phyloP scores from a whole-genome alignment of 2,113 vertebrate species.

The Lepidothrix coronata region DNA sequence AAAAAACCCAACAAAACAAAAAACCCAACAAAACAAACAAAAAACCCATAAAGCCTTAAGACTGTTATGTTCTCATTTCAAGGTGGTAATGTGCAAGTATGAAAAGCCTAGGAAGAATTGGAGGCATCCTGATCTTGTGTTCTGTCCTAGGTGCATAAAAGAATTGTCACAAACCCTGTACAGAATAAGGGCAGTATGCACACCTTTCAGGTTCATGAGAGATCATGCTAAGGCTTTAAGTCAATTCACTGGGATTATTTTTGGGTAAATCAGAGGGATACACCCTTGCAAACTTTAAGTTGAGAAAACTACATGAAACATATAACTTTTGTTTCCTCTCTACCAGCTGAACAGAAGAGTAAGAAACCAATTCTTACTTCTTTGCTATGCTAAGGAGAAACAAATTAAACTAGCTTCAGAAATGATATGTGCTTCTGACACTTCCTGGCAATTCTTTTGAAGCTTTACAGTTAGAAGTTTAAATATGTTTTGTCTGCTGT shows the following conservation, averaged over 20 bases:
- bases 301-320: not conserved
- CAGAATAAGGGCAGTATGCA: not conserved
- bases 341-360: not conserved
- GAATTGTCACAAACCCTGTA: not conserved
- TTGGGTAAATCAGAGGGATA: not conserved
- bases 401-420: not conserved
- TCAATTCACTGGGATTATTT: not conserved
- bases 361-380: not conserved
- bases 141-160: not conserved
- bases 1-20: not conserved
- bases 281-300: not conserved
- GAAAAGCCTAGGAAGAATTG: not conserved
- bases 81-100: not conserved
- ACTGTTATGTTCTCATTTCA: not conserved
- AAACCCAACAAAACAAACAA: fast-evolving
- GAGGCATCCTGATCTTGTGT: not conserved
- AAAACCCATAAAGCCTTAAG: not conserved
- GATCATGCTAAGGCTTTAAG: not conserved
- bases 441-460: not conserved
- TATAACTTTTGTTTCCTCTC: not conserved
- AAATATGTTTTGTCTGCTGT: not conserved
- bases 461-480: not conserved
- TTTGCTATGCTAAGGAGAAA: not conserved
- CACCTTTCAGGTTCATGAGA: not conserved
- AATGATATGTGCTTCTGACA: not conserved